Base-by-base conservation (phyloP, 1,140 invertebrate species). In the Eciton burchellii region DNA sequence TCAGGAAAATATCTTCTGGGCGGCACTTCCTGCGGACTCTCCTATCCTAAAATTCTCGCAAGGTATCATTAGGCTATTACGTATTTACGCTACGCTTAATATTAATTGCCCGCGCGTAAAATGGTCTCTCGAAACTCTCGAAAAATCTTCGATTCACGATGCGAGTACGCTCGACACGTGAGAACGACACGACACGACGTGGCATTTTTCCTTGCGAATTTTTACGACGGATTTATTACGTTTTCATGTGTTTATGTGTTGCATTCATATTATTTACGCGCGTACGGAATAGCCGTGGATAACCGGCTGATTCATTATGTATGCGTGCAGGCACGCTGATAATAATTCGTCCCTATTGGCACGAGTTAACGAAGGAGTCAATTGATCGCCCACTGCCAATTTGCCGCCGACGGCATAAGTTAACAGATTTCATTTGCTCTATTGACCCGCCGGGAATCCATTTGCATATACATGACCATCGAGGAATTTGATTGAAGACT, bases 371-470 rank as follows among this genome's bases (percentile, higher is more conserved):
- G 79, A 84, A 90, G 57, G 87, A 91, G 92, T 93, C 92, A 93
- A 92, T 91, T 91, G 88, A 89, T 93, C 92, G 92, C 92, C 92
- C 92, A 93, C 92, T 89, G 88, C 88, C 91, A 93, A 93, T 93
- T 91, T 92, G 84, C 82, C 82, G 81, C 83, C 81, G 74, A 85
- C 70, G 88, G 81, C 79, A 86, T 86, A 89, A 90, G 82, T 91
- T 90, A 88, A 92, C 91, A 90, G 90, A 92, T 93, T 92, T 92
- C 85, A 93, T 92, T 93, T 88, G 87, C 89, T 92, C 85, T 87
- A 91, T 93, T 93, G 90, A 93, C 92, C 92, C 82, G 68, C 19
- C 74, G 81, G 82, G 76, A 70, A 79, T 70, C 65, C 63, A 83
- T 85, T 84, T 83, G 84, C 85, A 85, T 90, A 85, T 87, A 66